Evolutionary conservation across 2,797 vertebrate genomes (phyloP), one percentile per base, ranked within the genome.

Genomic region (Percopsis omiscomaycus): DNA sequence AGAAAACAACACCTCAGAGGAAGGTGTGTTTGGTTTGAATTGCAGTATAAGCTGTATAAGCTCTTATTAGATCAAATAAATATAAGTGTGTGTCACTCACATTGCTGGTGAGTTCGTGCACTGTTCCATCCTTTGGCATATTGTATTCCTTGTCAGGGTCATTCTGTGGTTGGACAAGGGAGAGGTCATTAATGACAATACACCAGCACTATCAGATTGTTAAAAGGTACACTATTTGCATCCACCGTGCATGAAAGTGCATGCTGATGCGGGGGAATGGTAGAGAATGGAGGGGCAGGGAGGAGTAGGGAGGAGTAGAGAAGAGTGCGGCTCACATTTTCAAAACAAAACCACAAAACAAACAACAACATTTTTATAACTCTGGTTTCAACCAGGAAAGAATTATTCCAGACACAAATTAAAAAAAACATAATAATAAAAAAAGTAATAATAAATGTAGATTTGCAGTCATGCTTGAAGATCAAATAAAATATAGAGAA

Each of bases 61-160:
- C 9, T n/a, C 8, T 51, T 27, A 9, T n/a, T 8, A 16, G 10
- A 52, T 61, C 50, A n/a, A 46, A 68, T 51, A 5, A 51, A 9
- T 51, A 75, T 55, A 69, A 1, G 49, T 48, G 61, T 1, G 30
- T 2, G 1, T 0, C n/a, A 12, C 95, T 3, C 90, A 98, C 97
- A 0, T 99, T 99, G 87, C 97, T 99, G 68, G 97, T 99, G 81
- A 99, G 93, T 46, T 99, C 96, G 0, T 99, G 97, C 22, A 99
- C 97, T 0, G 97, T 98, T 29, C 97, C 97, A 0, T 98, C 97
- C 83, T 98, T 98, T 29, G 97, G 97, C 97, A 99, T 98, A 89
- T 97, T 99, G 86, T 98, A 98, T 54, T 99, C 97, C 69, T 99
- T 99, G 80, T 99, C 97, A 0, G 97, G 97, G 69, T 99, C 95